Evolutionary conservation across 2,888 invertebrate species (phyloP).

Genomic region (Lochmaea crataegi): DNA sequence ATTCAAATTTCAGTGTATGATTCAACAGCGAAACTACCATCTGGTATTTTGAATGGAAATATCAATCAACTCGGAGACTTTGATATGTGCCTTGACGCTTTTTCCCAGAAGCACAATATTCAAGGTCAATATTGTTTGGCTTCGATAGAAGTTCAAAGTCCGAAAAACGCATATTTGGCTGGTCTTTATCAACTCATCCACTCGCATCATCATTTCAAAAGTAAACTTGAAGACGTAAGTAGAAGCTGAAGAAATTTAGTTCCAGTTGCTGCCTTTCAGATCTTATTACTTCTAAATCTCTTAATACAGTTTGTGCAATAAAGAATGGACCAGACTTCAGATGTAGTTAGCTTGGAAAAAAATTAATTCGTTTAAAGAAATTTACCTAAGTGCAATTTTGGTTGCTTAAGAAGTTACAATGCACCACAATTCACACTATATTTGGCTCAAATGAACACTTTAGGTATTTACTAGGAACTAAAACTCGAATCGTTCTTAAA

Average conservation of each 20-base stretch:
- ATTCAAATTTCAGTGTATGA: constrained; percentile 61
- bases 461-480: too few species aligned
- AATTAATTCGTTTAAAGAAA: too few species aligned
- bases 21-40: constrained; percentile 63
- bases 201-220: constrained; percentile 73
- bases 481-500: too few species aligned
- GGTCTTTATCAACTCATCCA: constrained; percentile 69
- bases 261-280: too few species aligned
- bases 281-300: too few species aligned
- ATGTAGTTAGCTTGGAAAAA: too few species aligned
- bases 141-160: constrained; percentile 68
- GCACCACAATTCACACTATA: too few species aligned
- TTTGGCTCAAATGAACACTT: too few species aligned
- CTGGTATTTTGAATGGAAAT: constrained; percentile 64
- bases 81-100: constrained; percentile 60
- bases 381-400: too few species aligned
- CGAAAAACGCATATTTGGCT: constrained; percentile 66
- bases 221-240: constrained; percentile 76
- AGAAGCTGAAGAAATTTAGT: constrained; percentile 21
- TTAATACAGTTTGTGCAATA: too few species aligned
- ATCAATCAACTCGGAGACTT: constrained; percentile 64
- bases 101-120: constrained; percentile 59
- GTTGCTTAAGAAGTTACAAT: too few species aligned
- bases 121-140: constrained; percentile 75
- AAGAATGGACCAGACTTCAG: too few species aligned